phyloP scores from a whole-genome alignment of 2,888 invertebrate genomes.

The Lapara coniferarum region DNA sequence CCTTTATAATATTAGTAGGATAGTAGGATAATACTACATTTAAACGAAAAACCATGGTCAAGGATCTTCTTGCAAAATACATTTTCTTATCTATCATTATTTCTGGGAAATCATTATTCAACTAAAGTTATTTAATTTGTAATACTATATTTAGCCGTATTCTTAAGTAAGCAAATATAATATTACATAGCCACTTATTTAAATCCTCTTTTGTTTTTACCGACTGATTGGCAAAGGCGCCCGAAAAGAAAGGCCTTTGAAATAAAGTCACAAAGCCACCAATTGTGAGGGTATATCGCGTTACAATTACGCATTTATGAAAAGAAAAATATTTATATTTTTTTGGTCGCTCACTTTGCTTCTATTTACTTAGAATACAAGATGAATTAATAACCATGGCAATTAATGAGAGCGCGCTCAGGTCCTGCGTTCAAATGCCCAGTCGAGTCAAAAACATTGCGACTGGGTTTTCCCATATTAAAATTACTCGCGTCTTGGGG shows the following conservation, averaged over 20 bases:
- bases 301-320: constrained; percentile 23
- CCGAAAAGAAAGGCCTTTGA: constrained; percentile 12
- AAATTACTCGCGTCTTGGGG: too few relatives aligned
- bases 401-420: neutral
- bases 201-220: constrained; percentile 5
- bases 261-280: constrained; percentile 12
- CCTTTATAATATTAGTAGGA: too few relatives aligned
- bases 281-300: constrained; percentile 10
- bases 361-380: neutral
- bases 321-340: constrained; percentile 1
- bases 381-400: neutral
- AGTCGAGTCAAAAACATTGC: too few relatives aligned
- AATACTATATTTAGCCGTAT: neutral
- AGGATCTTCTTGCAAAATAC: too few relatives aligned
- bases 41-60: too few relatives aligned
- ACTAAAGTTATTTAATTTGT: neutral
- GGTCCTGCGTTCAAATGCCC: too few relatives aligned
- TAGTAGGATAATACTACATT: too few relatives aligned
- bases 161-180: neutral
- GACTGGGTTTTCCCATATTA: too few relatives aligned
- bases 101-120: neutral
- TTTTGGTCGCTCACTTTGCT: neutral
- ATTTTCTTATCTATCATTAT: neutral
- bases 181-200: neutral
- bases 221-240: constrained; percentile 15